Conservation (phyloP, 2,888 invertebrate genomes). For the Buathra laborator region DNA sequence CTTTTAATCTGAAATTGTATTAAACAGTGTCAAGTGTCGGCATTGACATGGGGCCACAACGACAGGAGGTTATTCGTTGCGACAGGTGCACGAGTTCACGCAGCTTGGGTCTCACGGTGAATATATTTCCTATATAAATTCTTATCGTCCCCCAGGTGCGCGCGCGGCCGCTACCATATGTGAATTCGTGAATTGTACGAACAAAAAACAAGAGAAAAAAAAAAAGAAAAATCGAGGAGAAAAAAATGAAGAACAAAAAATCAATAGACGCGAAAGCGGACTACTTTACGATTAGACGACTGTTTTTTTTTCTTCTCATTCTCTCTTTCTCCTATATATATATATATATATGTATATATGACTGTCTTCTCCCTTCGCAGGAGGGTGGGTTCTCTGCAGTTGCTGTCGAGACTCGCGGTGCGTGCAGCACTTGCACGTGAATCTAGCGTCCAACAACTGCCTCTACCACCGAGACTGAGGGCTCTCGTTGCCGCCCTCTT, state of each 20-base stretch:
- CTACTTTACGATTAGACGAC: constrained; percentile 4
- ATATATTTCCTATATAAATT: constrained; percentile 14
- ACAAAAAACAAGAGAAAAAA: neutral
- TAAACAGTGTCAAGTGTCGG: constrained; percentile 92
- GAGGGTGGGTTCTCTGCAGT: constrained; percentile 95
- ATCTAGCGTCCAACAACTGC: constrained; percentile 91
- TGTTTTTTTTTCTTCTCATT: neutral
- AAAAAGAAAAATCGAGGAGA: constrained; percentile 13
- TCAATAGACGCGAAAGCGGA: constrained; percentile 29
- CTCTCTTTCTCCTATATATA: constrained; percentile 35
- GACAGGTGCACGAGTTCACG: constrained; percentile 95
- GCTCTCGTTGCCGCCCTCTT: constrained; percentile 94
- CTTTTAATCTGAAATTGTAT: constrained; percentile 27
- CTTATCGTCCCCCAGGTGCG: constrained; percentile 4
- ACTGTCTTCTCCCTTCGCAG: constrained; percentile 82
- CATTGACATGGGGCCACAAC: constrained; percentile 99
- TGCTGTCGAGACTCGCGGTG: constrained; percentile 94
- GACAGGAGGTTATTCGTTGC: constrained; percentile 97
- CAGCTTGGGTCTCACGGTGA: constrained; percentile 94
- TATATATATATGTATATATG: neutral
- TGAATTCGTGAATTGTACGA: constrained; percentile 31
- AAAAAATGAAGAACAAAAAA: constrained; percentile 23
- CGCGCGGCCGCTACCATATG: constrained; percentile 26
- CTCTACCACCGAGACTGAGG: constrained; percentile 94
- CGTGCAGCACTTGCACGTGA: constrained; percentile 92